Evolutionary conservation across 2,888 invertebrate species (phyloP).

Genomic region (Diabrotica balteata): DNA sequence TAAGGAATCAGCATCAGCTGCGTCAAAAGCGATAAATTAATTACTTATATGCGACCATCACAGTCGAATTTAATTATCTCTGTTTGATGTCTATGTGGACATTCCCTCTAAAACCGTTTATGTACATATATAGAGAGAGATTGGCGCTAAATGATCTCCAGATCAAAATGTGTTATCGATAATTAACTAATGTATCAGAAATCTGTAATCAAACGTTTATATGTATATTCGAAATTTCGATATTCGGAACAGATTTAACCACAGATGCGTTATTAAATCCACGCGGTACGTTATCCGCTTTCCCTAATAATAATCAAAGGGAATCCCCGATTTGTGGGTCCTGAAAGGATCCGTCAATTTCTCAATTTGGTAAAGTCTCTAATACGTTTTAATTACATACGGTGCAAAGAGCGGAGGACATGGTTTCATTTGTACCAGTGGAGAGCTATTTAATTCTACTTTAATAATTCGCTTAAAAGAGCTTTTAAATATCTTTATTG

Average conservation of each 20-base stretch:
- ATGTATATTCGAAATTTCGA: conserved; percentile 10
- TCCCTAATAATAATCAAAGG: conserved; percentile 20
- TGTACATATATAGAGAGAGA: conserved; percentile 5
- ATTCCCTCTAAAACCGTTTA: conserved; percentile 15
- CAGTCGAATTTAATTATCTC: conserved; percentile 15
- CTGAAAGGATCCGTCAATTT: conserved; percentile 8
- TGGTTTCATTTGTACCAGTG: no score
- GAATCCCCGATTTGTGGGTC: conserved; percentile 12
- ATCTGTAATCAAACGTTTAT: conserved; percentile 12
- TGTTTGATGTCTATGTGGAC: conserved; percentile 15
- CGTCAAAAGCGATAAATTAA: conserved; percentile 5
- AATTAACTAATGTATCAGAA: conserved; percentile 22
- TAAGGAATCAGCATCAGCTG: neutral
- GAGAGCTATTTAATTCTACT: no score
- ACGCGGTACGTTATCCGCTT: conserved; percentile 10
- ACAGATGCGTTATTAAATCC: conserved; percentile 23
- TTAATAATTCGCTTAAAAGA: no score
- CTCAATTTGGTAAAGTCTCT: neutral
- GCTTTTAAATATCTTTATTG: no score
- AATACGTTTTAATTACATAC: conserved; percentile 11
- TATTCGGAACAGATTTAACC: conserved; percentile 16
- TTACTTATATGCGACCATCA: conserved; percentile 10
- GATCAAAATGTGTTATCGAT: conserved; percentile 18
- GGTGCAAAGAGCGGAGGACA: neutral
- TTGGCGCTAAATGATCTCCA: conserved; percentile 15